A percentile compares a stretch with the other conserved stretches of the same genome.
These are phyloP conservation scores for Meriones unguiculatus DNA, from an alignment of 2,113 vertebrate species.

Conservation along the genomic window DNA sequence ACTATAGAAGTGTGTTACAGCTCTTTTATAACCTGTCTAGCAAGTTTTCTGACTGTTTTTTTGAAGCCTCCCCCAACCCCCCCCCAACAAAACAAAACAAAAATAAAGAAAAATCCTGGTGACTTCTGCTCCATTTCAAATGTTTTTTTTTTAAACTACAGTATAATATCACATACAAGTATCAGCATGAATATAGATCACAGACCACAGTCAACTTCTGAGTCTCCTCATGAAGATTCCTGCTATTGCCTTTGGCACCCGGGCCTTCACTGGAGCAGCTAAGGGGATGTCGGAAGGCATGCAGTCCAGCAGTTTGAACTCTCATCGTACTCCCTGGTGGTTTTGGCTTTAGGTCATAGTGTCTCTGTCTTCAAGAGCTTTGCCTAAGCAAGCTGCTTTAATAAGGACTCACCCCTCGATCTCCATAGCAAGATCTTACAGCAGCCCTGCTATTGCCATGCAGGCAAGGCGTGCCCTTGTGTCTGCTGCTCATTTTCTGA, in stretches of 20 bases:
- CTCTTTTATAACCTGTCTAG: not conserved
- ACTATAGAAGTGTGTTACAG: not conserved
- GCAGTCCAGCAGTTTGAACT: too few relatives aligned
- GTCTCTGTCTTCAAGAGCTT: not conserved
- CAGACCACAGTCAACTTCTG: not conserved
- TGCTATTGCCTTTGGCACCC: not conserved
- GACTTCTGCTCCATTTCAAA: not conserved
- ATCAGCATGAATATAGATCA: not conserved
- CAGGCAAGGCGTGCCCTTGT: accelerated
- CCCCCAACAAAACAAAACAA: not conserved
- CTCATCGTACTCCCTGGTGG: not conserved
- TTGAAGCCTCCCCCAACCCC: not conserved
- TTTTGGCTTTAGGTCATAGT: not conserved
- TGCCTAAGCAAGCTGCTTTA: not conserved
- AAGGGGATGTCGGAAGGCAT: not conserved
- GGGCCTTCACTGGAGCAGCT: not conserved
- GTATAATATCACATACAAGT: not conserved
- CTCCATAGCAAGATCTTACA: not conserved
- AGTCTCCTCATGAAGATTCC: too few relatives aligned
- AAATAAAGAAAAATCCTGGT: not conserved
- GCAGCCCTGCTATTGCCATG: accelerated
- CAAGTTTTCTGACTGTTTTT: not conserved
- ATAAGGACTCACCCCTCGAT: accelerated
- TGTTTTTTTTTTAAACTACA: not conserved
- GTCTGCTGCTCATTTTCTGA: not conserved